Conservation (phyloP, 2,113 vertebrate genomes). For the Puffinus mauretanicus region DNA sequence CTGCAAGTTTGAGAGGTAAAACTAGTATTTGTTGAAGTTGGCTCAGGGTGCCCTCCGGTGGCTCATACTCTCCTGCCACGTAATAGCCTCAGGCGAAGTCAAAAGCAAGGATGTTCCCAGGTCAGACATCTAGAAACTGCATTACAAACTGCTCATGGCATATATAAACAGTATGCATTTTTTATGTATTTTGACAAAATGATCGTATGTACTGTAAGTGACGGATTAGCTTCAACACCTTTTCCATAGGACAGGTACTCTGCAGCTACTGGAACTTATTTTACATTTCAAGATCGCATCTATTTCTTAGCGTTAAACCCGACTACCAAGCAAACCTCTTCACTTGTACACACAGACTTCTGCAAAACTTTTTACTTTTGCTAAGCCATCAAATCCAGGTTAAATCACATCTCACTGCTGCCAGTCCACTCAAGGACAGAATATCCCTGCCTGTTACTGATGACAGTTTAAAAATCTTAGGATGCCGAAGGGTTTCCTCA, state of each 20-base stretch:
- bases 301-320: not conserved
- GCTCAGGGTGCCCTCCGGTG: not conserved
- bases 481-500: not conserved
- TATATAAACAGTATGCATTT: not conserved
- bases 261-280: not conserved
- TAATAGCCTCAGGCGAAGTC: rapidly evolving
- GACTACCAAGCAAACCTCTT: not conserved
- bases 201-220: not conserved
- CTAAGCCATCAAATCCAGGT: not conserved
- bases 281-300: not conserved
- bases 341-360: not conserved
- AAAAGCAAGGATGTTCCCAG: not conserved
- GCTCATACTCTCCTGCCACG: not conserved
- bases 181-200: not conserved
- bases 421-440: not conserved
- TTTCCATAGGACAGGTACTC: not conserved
- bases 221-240: not conserved
- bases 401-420: not conserved
- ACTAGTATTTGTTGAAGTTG: not conserved
- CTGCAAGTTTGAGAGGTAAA: too few species aligned
- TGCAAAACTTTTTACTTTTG: not conserved
- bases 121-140: not conserved
- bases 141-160: rapidly evolving
- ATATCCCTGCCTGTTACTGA: not conserved
- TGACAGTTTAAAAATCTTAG: not conserved